Percentiles rank a stretch among this genome's conserved stretches.
Conservation (phyloP, 35 echinoderm and acorn worm species). For the Antedon bifida region DNA sequence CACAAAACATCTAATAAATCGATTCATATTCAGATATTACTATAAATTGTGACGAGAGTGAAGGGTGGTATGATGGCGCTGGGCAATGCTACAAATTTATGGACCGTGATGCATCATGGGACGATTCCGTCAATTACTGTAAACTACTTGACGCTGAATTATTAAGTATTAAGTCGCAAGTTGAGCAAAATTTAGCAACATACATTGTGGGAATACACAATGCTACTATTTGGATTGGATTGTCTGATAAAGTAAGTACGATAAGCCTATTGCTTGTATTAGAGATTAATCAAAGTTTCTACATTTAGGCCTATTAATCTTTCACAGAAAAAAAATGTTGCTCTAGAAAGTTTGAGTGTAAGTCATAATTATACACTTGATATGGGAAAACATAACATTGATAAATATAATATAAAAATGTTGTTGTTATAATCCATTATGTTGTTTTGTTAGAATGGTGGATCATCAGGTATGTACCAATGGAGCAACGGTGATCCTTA, state of each 20-base stretch:
- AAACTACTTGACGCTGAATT: not conserved
- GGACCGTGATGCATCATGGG: not conserved
- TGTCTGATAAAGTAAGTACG: conserved; percentile 3
- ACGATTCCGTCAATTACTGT: not conserved
- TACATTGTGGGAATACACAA: not conserved
- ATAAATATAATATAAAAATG: too few relatives aligned
- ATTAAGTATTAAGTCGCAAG: not conserved
- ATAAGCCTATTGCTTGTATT: too few relatives aligned
- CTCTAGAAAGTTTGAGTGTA: too few relatives aligned
- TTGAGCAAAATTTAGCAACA: not conserved
- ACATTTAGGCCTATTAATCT: too few relatives aligned
- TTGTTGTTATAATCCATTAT: too few relatives aligned
- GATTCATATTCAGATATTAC: conserved; percentile 5
- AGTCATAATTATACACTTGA: too few relatives aligned
- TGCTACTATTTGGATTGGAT: not conserved
- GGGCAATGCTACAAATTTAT: not conserved
- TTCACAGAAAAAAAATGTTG: too few relatives aligned
- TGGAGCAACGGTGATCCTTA: not conserved
- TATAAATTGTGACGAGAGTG: conserved; percentile 1
- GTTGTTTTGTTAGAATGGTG: too few relatives aligned
- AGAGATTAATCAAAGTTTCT: too few relatives aligned
- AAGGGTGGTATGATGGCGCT: not conserved
- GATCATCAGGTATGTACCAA: too few relatives aligned
- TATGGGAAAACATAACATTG: too few relatives aligned
- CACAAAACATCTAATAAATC: too few relatives aligned